Evolutionary conservation across 2,113 vertebrate species (phyloP).

Genomic region (Neoarius graeffei): DNA sequence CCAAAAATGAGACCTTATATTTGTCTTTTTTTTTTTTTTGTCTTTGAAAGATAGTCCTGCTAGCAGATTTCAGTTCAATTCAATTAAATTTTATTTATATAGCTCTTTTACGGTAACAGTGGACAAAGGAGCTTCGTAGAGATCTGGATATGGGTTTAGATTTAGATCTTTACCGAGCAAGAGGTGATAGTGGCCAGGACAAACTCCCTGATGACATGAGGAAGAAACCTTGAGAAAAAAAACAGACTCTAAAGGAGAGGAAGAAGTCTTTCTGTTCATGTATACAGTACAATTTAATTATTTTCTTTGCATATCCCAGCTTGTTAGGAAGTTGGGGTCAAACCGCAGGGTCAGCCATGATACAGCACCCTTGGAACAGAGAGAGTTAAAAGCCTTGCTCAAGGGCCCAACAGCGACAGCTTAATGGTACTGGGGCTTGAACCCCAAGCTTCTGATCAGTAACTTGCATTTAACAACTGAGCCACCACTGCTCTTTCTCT

Average conservation of each 20-base stretch:
- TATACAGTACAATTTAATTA: background rate
- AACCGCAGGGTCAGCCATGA: background rate
- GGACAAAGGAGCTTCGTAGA: background rate
- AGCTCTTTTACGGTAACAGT: background rate
- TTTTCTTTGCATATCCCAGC: background rate
- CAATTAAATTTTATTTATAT: background rate
- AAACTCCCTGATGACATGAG: background rate
- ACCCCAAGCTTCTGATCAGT: background rate
- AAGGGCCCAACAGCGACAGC: background rate
- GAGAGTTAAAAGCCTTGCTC: background rate
- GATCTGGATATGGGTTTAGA: background rate
- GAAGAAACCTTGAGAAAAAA: background rate
- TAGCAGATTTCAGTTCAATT: background rate
- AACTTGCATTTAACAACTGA: background rate
- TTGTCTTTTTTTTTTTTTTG: background rate
- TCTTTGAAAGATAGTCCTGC: background rate
- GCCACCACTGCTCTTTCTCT: background rate
- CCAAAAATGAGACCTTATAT: background rate
- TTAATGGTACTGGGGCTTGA: background rate
- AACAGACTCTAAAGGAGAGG: background rate
- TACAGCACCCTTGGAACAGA: background rate
- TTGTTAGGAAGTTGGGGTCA: background rate
- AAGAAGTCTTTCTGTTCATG: background rate
- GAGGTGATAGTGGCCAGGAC: background rate
- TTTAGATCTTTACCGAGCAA: background rate